Evolutionary conservation across 2,113 vertebrate species (phyloP).

Genomic region (Microtus pennsylvanicus): DNA sequence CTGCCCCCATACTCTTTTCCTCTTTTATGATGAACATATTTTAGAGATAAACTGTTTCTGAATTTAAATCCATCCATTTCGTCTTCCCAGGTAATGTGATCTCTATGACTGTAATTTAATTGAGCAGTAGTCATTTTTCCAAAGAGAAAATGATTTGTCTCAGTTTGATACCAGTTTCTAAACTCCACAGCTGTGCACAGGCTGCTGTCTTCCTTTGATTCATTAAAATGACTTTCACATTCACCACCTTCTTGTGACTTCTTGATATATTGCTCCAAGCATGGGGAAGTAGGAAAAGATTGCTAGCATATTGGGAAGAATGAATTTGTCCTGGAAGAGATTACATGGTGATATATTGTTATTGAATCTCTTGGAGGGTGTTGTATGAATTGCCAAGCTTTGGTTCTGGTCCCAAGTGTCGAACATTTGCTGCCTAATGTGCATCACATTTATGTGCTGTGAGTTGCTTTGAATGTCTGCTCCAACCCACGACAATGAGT

Average conservation of each 20-base stretch:
- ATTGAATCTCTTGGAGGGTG: conserved; percentile 78
- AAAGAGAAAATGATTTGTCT: conserved; percentile 45
- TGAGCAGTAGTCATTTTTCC: background rate
- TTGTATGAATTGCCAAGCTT: conserved; percentile 77
- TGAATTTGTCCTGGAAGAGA: conserved; percentile 75
- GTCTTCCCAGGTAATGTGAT: conserved; percentile 30
- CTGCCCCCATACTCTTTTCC: background rate
- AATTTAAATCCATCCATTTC: conserved; percentile 25
- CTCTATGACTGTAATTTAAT: conserved; percentile 49
- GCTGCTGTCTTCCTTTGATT: conserved; percentile 80
- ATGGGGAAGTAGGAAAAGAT: conserved; percentile 81
- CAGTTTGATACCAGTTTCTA: conserved; percentile 63
- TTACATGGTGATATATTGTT: conserved; percentile 79
- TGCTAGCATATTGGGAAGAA: conserved; percentile 76
- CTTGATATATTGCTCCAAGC: conserved; percentile 79
- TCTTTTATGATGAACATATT: conserved; percentile 17
- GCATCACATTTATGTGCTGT: conserved; percentile 64
- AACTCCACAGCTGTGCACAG: conserved; percentile 75
- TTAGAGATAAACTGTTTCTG: background rate
- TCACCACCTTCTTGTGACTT: conserved; percentile 80
- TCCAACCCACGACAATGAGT: background rate
- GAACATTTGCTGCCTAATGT: conserved; percentile 67
- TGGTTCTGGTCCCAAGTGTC: conserved; percentile 65
- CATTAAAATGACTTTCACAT: conserved; percentile 81
- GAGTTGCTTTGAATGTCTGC: conserved; percentile 69